Base-by-base conservation (phyloP, 92 coral and sea anemone genomes). In the Epizoanthus fatuus region DNA sequence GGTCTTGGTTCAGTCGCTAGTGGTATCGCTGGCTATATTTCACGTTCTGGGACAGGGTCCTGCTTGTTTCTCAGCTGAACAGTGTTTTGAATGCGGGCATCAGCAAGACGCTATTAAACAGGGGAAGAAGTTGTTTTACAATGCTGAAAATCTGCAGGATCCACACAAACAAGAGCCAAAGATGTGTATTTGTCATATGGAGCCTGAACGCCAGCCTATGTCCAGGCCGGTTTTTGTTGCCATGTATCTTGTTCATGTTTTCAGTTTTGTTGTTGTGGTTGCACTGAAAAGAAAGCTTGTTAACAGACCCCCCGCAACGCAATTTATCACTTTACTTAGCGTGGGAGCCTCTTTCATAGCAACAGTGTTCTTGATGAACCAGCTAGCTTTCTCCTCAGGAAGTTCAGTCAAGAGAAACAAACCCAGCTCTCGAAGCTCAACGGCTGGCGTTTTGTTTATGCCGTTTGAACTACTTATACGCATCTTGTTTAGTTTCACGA, bases 231-330 rank as follows among this genome's bases (percentile, higher is more conserved):
- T 42, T 77, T 77, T 77, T 38, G 40, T 77, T 60, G 53, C 7
- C n/a, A 42, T 42, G 70, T 77, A 49, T 42, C 40, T 77, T 60
- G 82, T 42, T 40, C 82, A 77, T 59, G 42, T 55, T 5, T 42
- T 60, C 40, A 42, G 82, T 59, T 77, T 77, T 77, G 82, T 16
- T 60, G 82, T 77, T 11, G 82, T 60, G 40, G 57, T 77, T 20
- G 69, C 70, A 22, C 53, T 77, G 42, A 60, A 77, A 77, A 77
- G 82, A 19, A 60, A 77, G 37, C 47, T 19, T 60, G 17, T 77
- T 77, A 42, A 32, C n/a, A 59, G 82, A 77, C 82, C 82, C 9
- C 70, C 70, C 12, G 51, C 58, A 39, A 77, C 40, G 29, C 57
- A 69, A 19, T 19, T 20, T 22, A 22, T 77, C 22, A 62, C 63